Evolutionary conservation across 2,113 vertebrate species (phyloP), one percentile per base, ranked within the genome.

Genomic region (Varanus komodoensis): DNA sequence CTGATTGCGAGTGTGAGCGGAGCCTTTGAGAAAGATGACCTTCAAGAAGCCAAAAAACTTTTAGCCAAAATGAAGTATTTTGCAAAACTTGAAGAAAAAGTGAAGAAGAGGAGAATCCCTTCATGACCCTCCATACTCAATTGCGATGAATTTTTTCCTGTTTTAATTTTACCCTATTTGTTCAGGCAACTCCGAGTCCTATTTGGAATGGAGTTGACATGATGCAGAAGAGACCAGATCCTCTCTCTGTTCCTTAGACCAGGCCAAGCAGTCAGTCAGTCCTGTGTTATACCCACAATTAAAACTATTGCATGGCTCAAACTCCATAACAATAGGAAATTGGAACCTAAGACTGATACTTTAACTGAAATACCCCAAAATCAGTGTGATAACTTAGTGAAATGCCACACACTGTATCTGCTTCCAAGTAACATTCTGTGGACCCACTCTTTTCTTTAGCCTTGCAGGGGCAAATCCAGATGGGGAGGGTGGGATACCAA

Each of bases 51-150:
- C 90, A 99, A 98, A 97, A 96, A 95, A 83, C 96, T 99, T 88
- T 97, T 99, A 86, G 93, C 92, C 92, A 98, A 98, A 96, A 99
- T 99, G 99, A 99, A 98, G 85, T 99, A 99, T 92, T 98, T 98
- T 96, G 96, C 97, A 89, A 99, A 99, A 94, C 93, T 99, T 83
- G 97, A 99, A 91, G 98, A 98, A 94, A 99, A 98, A 95, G 97
- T 99, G 69, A 99, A 99, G 93, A 96, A 97, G 80, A 99, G 98
- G 97, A 98, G 98, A 93, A 95, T 97, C n/a, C 95, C 97, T 78
- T 96, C 97, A 73, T 97, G 97, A 97, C 27, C 25, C 44, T 81
- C 32, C 57, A 2, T 57, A 9, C 32, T 93, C 87, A 64, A 19
- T 29, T 11, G 0, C 52, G 69, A 44, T 57, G n/a, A 84, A 32